Evolutionary conservation across 2,888 invertebrate species (phyloP), one percentile per base, ranked within the genome.

Genomic region (Macrophya alboannulata): DNA sequence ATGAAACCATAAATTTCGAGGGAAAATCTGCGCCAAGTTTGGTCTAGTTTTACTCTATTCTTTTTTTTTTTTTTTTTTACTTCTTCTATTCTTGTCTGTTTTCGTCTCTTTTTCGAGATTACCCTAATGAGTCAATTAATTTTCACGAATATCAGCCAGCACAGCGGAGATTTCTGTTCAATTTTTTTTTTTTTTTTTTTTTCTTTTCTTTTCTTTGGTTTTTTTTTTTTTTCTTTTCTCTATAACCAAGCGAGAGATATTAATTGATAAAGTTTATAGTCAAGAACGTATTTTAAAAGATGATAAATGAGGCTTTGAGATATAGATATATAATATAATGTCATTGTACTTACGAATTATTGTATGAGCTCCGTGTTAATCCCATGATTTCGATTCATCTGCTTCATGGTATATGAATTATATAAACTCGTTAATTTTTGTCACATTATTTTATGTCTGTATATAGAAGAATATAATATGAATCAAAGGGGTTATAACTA

Each of bases 121-220:
- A 74, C n/a, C 74, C 74, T 74, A 74, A 74, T 74, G 74, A 74
- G 74, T 45, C 74, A 74, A 74, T 74, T 74, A 74, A 74, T 74
- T 74, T 74, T 74, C 74, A 74, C 74, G 31, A 74, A 74, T 74
- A 43, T 43, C 74, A 45, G 43, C 45, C 45, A 43, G 21, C 31
- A 8, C 15, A 48, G 74, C 43, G 17, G 15, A 31, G 37, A 68
- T 68, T 37, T 71, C 40, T 71, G 15, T 40, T 12, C 31, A 17
- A 8, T 55, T 62, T 62, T 21, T 15, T 8, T 43, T n/a, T 72
- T 10, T 72, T 43, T 40, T 17, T 43, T 43, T 9, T n/a, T 1
- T 25, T 21, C 5, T 12, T 25, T 31, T 45, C 6, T 5, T 17
- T 10, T 9, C n/a, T 9, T 37, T 55, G 12, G 12, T 68, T 3